Conservation (phyloP, 2,797 vertebrate species). For the Anableps anableps region DNA sequence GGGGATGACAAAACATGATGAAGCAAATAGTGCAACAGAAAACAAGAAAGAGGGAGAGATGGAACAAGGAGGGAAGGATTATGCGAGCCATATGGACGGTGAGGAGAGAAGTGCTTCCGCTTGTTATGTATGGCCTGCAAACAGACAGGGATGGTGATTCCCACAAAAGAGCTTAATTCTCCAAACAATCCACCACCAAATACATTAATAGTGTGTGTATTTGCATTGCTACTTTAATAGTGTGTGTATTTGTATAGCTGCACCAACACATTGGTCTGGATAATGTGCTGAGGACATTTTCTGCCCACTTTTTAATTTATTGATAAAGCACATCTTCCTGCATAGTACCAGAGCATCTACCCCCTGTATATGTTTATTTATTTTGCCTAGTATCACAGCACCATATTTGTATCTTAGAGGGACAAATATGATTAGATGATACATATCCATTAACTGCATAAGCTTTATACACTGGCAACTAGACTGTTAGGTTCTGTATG, state of each 20-base stretch:
- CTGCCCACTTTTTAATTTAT: background rate
- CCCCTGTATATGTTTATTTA: background rate
- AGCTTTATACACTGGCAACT: background rate
- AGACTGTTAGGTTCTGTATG: background rate
- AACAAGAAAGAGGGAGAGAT: background rate
- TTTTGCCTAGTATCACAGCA: background rate
- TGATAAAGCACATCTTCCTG: background rate
- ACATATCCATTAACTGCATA: background rate
- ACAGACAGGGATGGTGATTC: slow-evolving; percentile 46
- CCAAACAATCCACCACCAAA: slow-evolving; percentile 36
- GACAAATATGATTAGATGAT: background rate
- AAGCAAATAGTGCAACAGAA: slow-evolving; percentile 32
- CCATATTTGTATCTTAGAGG: background rate
- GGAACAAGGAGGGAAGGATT: slow-evolving; percentile 10
- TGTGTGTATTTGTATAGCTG: slow-evolving; percentile 6
- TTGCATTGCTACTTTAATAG: slow-evolving; percentile 21
- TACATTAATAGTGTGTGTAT: too few species aligned
- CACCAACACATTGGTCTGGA: background rate
- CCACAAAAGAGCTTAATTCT: slow-evolving; percentile 47
- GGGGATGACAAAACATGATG: slow-evolving; percentile 37
- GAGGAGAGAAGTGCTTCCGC: slow-evolving; percentile 31
- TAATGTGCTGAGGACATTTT: background rate
- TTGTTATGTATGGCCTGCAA: slow-evolving; percentile 49
- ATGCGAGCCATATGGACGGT: slow-evolving; percentile 13
- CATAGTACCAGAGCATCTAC: background rate